phyloP scores from a whole-genome alignment of 2,888 invertebrate genomes.

The Melieria omissa region DNA sequence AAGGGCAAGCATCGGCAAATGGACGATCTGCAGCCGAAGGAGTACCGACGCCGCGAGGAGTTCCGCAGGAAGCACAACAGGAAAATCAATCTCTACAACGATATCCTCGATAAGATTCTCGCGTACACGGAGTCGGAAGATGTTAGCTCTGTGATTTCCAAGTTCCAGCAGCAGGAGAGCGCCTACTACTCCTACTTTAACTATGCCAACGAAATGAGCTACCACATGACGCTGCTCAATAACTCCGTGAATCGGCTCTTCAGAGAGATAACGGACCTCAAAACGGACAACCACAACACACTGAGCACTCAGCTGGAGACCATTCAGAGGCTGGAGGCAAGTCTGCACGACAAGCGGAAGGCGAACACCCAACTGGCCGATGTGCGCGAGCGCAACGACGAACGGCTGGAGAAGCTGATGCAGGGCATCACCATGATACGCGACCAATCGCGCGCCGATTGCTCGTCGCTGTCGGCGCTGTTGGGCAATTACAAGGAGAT shows the following conservation, averaged over 20 bases:
- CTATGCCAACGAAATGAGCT: constrained; percentile 62
- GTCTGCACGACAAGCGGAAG: constrained; percentile 47
- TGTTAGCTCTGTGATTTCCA: constrained; percentile 56
- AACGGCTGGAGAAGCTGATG: constrained; percentile 51
- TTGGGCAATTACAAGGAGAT: constrained; percentile 71
- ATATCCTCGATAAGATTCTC: constrained; percentile 55
- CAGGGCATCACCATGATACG: constrained; percentile 55
- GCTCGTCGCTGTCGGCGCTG: constrained; percentile 67
- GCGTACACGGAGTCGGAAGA: constrained; percentile 52
- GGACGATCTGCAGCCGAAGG: constrained; percentile 57
- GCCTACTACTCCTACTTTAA: constrained; percentile 63
- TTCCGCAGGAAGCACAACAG: constrained; percentile 54
- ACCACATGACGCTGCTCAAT: constrained; percentile 59
- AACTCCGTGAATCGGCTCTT: constrained; percentile 56
- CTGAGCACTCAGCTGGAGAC: constrained; percentile 30
- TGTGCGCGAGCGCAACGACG: constrained; percentile 48
- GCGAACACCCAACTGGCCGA: constrained; percentile 45
- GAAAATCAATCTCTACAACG: constrained; percentile 56
- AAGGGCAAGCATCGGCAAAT: constrained; percentile 54
- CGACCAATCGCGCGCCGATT: constrained; percentile 69
- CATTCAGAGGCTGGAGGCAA: constrained; percentile 44
- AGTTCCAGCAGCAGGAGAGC: constrained; percentile 60
- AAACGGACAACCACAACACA: constrained; percentile 49
- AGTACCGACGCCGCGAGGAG: constrained; percentile 57
- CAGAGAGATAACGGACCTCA: constrained; percentile 51